phyloP scores from a whole-genome alignment of 2,113 vertebrate genomes.

The Ailurus styani region DNA sequence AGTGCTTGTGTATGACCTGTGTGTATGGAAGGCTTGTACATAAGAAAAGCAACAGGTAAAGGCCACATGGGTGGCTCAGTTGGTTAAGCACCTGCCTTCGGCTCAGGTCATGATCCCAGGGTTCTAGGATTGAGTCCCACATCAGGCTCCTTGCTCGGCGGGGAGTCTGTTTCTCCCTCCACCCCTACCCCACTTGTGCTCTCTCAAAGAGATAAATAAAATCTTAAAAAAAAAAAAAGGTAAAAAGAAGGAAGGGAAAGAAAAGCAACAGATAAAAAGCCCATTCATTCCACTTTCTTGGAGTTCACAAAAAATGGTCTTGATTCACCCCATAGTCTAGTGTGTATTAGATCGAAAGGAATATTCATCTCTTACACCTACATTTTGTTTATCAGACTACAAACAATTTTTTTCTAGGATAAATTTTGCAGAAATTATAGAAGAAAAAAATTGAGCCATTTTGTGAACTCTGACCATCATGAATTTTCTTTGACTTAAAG shows the following conservation, averaged over 20 bases:
- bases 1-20: neutral
- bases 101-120: no score
- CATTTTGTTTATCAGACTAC: slow-evolving; percentile 67
- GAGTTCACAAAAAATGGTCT: neutral
- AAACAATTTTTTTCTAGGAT: slow-evolving; percentile 75
- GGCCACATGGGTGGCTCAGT: no score
- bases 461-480: slow-evolving; percentile 60
- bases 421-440: slow-evolving; percentile 64
- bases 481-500: slow-evolving; percentile 64
- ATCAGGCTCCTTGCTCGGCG: no score
- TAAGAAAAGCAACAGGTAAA: neutral
- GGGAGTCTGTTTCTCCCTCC: neutral
- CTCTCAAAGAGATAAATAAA: neutral
- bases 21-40: neutral
- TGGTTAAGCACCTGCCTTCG: no score
- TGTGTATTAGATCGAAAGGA: slow-evolving; percentile 60
- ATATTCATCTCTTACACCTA: slow-evolving; percentile 60
- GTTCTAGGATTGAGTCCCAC: no score
- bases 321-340: slow-evolving; percentile 37
- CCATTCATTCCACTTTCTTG: neutral
- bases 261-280: neutral
- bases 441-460: slow-evolving; percentile 70
- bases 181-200: neutral
- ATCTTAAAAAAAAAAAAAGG: neutral
- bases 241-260: neutral